phyloP scores from a whole-genome alignment of 2,113 vertebrate genomes.

The Paedocypris sp. region DNA sequence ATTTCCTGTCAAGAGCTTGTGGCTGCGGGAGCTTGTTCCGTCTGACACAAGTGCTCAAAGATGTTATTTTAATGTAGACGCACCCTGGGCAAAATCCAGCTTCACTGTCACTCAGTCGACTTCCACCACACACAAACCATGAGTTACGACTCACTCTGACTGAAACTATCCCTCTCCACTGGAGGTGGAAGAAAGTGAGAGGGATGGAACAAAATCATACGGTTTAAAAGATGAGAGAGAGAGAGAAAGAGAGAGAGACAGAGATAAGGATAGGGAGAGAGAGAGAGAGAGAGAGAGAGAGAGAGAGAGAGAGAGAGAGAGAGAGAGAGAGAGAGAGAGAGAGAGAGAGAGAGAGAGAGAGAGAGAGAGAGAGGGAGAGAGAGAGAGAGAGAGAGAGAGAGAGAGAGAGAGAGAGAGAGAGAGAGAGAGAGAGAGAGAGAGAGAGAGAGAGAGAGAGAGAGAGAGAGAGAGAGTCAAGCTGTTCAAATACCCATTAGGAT shows the following conservation, averaged over 20 bases:
- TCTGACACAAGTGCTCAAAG: constrained; percentile 17
- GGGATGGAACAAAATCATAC: constrained; percentile 25
- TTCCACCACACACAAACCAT: constrained; percentile 26
- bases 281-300: constrained; percentile 1
- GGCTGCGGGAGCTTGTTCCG: constrained; percentile 1
- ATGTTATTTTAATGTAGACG: constrained; percentile 26
- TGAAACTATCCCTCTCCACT: constrained; percentile 6
- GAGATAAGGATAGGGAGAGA: constrained; percentile 13
- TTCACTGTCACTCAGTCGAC: constrained; percentile 29
- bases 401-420: constrained; percentile 10
- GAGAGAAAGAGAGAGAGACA: constrained; percentile 2
- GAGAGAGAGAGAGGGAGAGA: too few relatives aligned
- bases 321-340: constrained; percentile 30
- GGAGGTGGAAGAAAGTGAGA: constrained; percentile 28
- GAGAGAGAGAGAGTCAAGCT: constrained; percentile 59
- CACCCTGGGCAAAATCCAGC: not conserved
- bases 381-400: too few relatives aligned
- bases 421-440: constrained; percentile 29
- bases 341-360: constrained; percentile 46
- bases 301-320: constrained; percentile 28
- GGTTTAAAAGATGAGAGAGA: constrained; percentile 9
- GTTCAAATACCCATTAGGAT: constrained; percentile 69
- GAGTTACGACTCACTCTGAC: constrained; percentile 25
- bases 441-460: constrained; percentile 43
- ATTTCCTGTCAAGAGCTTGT: constrained; percentile 16